Conservation (phyloP, 2,888 invertebrate species). For the Tuta absoluta region DNA sequence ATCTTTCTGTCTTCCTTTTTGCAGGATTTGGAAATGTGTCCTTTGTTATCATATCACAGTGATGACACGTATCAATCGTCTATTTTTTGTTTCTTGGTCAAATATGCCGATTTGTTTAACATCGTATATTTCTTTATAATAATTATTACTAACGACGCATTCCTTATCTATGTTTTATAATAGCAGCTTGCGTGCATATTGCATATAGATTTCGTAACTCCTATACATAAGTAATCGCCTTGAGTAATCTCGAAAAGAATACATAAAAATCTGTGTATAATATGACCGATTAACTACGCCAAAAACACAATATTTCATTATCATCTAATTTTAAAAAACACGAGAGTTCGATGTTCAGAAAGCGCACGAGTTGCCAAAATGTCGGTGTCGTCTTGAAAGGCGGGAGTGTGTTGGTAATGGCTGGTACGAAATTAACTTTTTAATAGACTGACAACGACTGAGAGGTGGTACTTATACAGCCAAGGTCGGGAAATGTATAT, state of each 20-base stretch:
- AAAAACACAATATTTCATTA: constrained; percentile 18
- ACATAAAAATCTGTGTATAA: not conserved
- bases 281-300: not conserved
- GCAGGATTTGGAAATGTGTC: too few relatives aligned
- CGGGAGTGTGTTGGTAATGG: constrained; percentile 8
- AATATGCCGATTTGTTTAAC: too few relatives aligned
- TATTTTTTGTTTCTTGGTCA: too few relatives aligned
- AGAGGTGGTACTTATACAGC: constrained; percentile 19
- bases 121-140: too few relatives aligned
- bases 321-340: constrained; percentile 24
- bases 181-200: too few relatives aligned
- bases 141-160: too few relatives aligned
- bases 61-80: too few relatives aligned
- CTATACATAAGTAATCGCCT: not conserved
- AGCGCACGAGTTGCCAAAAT: constrained; percentile 25
- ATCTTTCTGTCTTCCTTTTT: too few relatives aligned
- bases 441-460: constrained; percentile 19
- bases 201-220: not conserved
- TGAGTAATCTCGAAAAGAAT: not conserved
- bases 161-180: too few relatives aligned
- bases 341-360: constrained; percentile 9
- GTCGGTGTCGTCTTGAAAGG: constrained; percentile 18
- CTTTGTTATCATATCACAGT: too few relatives aligned
- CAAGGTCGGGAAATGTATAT: constrained; percentile 23
- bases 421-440: constrained; percentile 25